phyloP scores from a whole-genome alignment of 2,797 vertebrate species.

The Propithecus deckenii region DNA sequence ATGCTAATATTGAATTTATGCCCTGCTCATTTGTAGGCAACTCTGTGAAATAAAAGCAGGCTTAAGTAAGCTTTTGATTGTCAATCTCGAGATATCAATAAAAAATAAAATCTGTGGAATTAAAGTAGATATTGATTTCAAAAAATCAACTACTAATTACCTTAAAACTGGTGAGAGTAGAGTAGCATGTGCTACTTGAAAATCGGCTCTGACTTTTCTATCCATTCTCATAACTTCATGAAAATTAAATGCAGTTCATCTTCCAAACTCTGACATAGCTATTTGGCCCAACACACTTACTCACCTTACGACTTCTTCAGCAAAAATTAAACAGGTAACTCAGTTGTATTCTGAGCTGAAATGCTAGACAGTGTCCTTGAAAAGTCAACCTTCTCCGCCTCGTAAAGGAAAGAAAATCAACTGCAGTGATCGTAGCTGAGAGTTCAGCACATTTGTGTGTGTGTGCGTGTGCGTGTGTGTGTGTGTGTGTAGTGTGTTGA shows the following conservation, averaged over 20 bases:
- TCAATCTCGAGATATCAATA: not conserved
- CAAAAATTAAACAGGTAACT: slow-evolving; percentile 42
- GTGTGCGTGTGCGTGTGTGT: not conserved
- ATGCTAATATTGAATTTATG: not conserved
- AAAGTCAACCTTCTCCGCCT: slow-evolving; percentile 10
- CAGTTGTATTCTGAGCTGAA: slow-evolving; percentile 5
- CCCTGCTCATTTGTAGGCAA: not conserved
- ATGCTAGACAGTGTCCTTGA: slow-evolving; percentile 44
- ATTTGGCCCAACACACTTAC: slow-evolving; percentile 9
- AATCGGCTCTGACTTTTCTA: slow-evolving; percentile 18
- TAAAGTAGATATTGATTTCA: slow-evolving; percentile 21
- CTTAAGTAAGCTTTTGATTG: not conserved
- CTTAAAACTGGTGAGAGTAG: not conserved
- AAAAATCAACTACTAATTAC: slow-evolving; percentile 45
- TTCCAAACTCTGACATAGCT: not conserved
- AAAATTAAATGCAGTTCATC: slow-evolving; percentile 12
- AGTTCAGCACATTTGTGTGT: not conserved
- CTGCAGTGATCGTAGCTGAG: not conserved
- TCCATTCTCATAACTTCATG: slow-evolving; percentile 30
- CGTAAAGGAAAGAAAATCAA: slow-evolving; percentile 45
- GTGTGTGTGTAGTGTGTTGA: not conserved
- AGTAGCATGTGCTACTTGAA: not conserved
- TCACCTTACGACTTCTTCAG: slow-evolving; percentile 42
- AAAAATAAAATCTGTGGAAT: slow-evolving; percentile 47
- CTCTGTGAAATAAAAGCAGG: not conserved